Base-by-base conservation (phyloP, 1,140 invertebrate species). In the Ganaspis sp. region DNA sequence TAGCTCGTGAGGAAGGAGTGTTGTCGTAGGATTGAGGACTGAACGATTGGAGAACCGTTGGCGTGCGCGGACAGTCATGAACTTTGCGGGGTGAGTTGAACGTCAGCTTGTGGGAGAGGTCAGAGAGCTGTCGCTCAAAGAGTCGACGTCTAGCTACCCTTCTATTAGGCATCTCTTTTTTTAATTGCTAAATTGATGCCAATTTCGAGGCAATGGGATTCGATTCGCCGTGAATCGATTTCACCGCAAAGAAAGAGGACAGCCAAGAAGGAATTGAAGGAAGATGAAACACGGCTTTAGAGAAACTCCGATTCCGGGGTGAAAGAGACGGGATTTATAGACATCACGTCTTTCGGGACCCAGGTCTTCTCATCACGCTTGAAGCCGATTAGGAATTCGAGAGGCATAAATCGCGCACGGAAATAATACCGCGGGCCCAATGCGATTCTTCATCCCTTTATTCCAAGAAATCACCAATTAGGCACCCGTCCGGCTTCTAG, bases 121-220 rank as follows among this genome's bases (percentile, higher is more conserved):
- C 85, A 90, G 87, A 78, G 74, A 87, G 87, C 90, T 91, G 90
- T 91, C 90, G 88, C 90, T 91, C 90, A 91, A 86, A 70, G 77
- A 72, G 54, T 82, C 85, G 84, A 85, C 88, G 86, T 88, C 87
- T 89, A 88, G 87, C 87, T 89, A 90, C 88, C 90, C 90, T 88
- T 79, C 87, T 83, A 91, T 91, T 91, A 91, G 83, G 84, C 86
- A 85, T 86, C 87, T 83, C 84, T 86, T 87, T 86, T 87, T 88
- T 87, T 91, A 91, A 91, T 91, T 91, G 87, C 87, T 87, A 91
- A 91, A 91, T 91, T 91, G 90, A 85, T 85, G 89, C 85, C 89
- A 91, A 91, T 91, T 91, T 91, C 76, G 84, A 64, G 75, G 76
- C 84, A 87, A 85, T 86, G 78, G 86, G 87, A 89, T 87, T 87